Evolutionary conservation across 2,888 invertebrate species (phyloP), one percentile per base, ranked within the genome.

Genomic region (Tyria jacobaeae): DNA sequence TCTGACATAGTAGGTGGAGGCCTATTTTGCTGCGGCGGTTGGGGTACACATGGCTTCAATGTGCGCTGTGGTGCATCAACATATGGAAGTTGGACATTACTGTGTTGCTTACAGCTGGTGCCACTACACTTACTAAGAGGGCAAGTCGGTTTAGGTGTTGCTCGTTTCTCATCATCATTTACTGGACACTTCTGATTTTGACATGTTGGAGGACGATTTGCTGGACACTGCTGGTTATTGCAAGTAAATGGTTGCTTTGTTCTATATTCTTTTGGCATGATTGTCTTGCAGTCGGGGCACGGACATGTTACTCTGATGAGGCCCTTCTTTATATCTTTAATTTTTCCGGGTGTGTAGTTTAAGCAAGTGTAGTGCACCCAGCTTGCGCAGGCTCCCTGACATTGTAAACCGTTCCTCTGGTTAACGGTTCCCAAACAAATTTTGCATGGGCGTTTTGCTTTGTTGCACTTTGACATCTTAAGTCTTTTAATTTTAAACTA

Each of bases 361-460:
- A 92, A 67, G 66, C 93, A 93, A 5, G 59, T 68, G 72, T 81
- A 93, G 62, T 93, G 93, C 1, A 90, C 83, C 92, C 91, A 93
- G 14, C 76, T 81, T 31, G 82, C 71, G 57, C 93, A 93, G 0
- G 85, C 86, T 0, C 93, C 92, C 54, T 88, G 81, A 62, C 93
- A 93, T 75, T 88, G 86, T 1, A 91, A 50, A 0, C 92, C 92
- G 7, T 67, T 89, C 54, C 87, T 91, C 0, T 77, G 69, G 0
- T 82, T 80, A 4, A 92, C 92, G 0, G 79, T 44, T 1, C 75
- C 71, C 15, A 87, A 68, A 68, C 93, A 93, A 62, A 93, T 87
- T 71, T 90, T 91, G 79, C 93, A 93, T 1, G 88, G 86, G 51
- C 89, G 89, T 74, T 88, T 88, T 9, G 80, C 76, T 81, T 86